Conservation (phyloP, 2,888 invertebrate species). For the Formica aserva region DNA sequence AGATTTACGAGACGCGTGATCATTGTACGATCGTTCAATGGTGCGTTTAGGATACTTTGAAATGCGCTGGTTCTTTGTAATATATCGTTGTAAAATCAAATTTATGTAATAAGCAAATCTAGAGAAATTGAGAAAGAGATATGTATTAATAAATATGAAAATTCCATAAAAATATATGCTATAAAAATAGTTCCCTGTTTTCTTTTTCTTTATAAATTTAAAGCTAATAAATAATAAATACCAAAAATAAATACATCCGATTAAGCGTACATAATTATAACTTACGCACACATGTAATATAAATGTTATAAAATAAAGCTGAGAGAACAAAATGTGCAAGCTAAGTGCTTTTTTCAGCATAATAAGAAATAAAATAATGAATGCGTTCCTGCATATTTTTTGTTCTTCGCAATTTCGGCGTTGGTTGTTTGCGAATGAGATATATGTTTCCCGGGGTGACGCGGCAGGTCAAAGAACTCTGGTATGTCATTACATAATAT, state of each 20-base stretch:
- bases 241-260: not conserved
- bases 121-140: not conserved
- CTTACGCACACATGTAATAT: not conserved
- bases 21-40: not conserved
- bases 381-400: conserved; percentile 6
- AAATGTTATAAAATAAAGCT: not conserved
- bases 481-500: conserved; percentile 42
- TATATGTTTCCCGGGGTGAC: conserved; percentile 5
- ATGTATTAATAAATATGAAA: not conserved
- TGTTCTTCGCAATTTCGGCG: not conserved
- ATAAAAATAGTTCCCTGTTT: not conserved
- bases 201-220: not conserved
- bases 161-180: not conserved
- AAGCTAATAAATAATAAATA: not conserved
- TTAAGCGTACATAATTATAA: not conserved
- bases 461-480: conserved; percentile 35
- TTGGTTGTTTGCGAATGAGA: conserved; percentile 23
- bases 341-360: not conserved
- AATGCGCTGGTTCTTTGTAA: not conserved
- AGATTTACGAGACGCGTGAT: not conserved
- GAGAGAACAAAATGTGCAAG: not conserved
- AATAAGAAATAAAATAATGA: conserved; percentile 18
- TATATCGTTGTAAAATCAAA: not conserved
- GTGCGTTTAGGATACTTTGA: not conserved
- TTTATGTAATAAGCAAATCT: not conserved